Evolutionary conservation across 2,113 vertebrate species (phyloP).

Genomic region (Pelvicachromis taeniatus): DNA sequence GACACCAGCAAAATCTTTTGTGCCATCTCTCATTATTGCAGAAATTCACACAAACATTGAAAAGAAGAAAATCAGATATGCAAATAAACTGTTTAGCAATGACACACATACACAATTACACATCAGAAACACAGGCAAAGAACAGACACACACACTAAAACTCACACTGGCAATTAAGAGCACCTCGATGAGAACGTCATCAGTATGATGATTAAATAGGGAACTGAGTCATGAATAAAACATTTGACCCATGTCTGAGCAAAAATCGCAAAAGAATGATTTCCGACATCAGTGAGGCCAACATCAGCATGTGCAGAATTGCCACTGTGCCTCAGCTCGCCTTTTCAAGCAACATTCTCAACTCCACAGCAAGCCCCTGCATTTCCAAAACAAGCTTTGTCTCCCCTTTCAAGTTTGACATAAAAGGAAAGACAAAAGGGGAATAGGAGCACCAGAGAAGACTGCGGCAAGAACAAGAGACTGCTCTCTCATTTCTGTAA

Average conservation of each 20-base stretch:
- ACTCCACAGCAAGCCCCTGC: background rate
- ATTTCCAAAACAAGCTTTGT: constrained; percentile 10
- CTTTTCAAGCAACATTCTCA: background rate
- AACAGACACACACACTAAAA: background rate
- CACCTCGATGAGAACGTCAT: background rate
- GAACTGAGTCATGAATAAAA: constrained; percentile 30
- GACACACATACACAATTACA: background rate
- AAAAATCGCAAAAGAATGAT: constrained; percentile 1
- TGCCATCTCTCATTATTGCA: background rate
- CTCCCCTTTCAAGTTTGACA: constrained; percentile 45
- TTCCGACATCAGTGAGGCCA: background rate
- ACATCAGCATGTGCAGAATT: background rate
- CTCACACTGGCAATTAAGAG: background rate
- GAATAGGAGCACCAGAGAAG: constrained; percentile 6
- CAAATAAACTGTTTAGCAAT: background rate
- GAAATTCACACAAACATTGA: background rate
- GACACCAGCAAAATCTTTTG: background rate
- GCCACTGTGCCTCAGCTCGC: background rate
- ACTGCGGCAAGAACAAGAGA: constrained; percentile 17
- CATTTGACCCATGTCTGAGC: constrained; percentile 16
- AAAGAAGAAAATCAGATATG: background rate
- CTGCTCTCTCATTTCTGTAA: constrained; percentile 10
- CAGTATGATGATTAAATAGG: constrained; percentile 29
- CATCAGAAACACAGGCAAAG: background rate
- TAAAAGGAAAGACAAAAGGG: constrained; percentile 25